Evolutionary conservation across 2,888 invertebrate species (phyloP).

Genomic region (Sepiola atlantica): DNA sequence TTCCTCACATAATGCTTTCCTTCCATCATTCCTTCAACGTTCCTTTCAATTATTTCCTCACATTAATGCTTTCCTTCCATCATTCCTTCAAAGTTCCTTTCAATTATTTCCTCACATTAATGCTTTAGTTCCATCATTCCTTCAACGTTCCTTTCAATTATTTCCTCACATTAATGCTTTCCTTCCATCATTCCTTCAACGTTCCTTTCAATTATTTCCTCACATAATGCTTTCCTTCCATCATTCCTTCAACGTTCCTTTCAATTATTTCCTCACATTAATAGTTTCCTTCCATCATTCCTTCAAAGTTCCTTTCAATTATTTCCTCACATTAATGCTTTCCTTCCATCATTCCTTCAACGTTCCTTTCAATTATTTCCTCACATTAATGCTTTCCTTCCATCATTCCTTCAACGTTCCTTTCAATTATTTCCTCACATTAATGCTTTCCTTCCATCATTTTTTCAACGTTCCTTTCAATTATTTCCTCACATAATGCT

Average conservation of each 20-base stretch:
- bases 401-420: neutral
- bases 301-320: neutral
- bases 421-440: neutral
- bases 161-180: neutral
- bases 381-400: neutral
- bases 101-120: neutral
- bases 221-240: neutral
- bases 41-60: neutral
- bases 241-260: neutral
- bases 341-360: neutral
- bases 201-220: neutral
- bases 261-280: neutral
- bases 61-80: neutral
- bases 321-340: neutral
- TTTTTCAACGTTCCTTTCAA: neutral
- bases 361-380: neutral
- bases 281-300: neutral
- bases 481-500: neutral
- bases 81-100: neutral
- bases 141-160: neutral
- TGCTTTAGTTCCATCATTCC: neutral
- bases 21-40: neutral
- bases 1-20: neutral
- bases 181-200: neutral
- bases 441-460: neutral